A percentile compares a stretch with the other conserved stretches of the same genome.
Conservation (phyloP, 2,888 invertebrate species). For the Stegophylla sp. region DNA sequence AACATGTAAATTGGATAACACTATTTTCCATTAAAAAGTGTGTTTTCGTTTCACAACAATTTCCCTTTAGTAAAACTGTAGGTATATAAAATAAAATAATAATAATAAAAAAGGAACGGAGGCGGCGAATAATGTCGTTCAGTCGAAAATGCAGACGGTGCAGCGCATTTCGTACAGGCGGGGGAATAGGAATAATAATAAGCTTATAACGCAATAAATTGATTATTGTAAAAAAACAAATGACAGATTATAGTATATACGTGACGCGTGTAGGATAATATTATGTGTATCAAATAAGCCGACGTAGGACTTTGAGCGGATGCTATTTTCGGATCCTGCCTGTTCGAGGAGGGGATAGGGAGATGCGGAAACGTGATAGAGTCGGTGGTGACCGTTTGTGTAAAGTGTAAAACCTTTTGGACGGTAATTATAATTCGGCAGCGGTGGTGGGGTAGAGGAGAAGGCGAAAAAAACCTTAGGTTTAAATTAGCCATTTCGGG, state of each 20-base stretch:
- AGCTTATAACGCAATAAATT: conserved; percentile 29
- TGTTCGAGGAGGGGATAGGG: background rate
- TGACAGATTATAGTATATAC: background rate
- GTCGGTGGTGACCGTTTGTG: conserved; percentile 1
- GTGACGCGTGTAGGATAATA: background rate
- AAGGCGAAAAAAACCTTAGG: conserved; percentile 8
- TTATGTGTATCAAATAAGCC: conserved; percentile 1
- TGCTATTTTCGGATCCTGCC: conserved; percentile 5
- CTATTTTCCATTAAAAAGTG: conserved; percentile 51
- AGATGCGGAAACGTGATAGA: conserved; percentile 1
- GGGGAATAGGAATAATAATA: background rate
- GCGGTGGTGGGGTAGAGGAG: background rate
- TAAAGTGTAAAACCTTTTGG: conserved; percentile 52
- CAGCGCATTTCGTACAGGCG: background rate
- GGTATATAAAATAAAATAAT: background rate
- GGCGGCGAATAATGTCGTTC: conserved; percentile 5
- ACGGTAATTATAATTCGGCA: conserved; percentile 15
- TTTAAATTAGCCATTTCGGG: conserved; percentile 52
- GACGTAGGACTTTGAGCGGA: background rate
- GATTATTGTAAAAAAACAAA: conserved; percentile 39
- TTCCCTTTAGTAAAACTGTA: conserved; percentile 32
- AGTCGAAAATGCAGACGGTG: conserved; percentile 31
- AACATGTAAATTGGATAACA: conserved; percentile 51
- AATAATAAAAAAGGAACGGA: background rate
- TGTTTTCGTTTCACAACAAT: conserved; percentile 42